phyloP scores from a whole-genome alignment of 2,888 invertebrate species.

The Reticulitermes lucifugus region DNA sequence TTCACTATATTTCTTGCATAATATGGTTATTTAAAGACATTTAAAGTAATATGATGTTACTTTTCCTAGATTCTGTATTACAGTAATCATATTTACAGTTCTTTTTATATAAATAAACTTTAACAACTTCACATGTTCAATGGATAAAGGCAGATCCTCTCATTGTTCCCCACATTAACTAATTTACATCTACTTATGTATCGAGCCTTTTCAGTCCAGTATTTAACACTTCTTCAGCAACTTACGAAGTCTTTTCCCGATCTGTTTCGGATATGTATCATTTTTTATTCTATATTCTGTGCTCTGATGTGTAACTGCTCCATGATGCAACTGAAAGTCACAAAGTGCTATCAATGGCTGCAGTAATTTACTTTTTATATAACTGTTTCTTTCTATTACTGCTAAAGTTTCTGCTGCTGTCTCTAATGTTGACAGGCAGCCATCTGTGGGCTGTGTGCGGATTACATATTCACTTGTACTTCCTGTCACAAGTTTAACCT shows the following conservation, averaged over 20 bases:
- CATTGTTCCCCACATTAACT: no score
- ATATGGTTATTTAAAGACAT: no score
- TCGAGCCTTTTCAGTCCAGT: neutral
- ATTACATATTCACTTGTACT: conserved; percentile 89
- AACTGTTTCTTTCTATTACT: conserved; percentile 77
- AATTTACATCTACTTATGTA: no score
- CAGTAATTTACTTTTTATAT: conserved; percentile 73
- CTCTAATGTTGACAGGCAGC: conserved; percentile 91
- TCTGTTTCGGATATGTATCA: conserved; percentile 81
- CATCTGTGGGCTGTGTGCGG: conserved; percentile 92
- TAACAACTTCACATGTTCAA: no score
- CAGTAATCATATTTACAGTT: no score
- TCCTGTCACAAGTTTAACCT: conserved; percentile 81
- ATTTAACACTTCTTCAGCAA: conserved; percentile 36
- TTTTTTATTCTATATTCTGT: conserved; percentile 89
- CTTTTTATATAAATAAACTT: no score
- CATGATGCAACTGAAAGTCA: conserved; percentile 88
- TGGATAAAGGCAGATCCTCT: no score
- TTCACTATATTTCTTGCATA: no score
- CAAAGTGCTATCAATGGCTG: conserved; percentile 87
- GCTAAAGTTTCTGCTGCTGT: conserved; percentile 85
- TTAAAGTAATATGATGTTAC: no score
- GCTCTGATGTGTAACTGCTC: conserved; percentile 93
- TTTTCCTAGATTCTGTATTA: no score
- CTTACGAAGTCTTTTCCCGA: conserved; percentile 78